These are phyloP conservation scores for Fissipunctia ypsillon DNA, from an alignment of 2,888 invertebrate species.

Conservation along the genomic window DNA sequence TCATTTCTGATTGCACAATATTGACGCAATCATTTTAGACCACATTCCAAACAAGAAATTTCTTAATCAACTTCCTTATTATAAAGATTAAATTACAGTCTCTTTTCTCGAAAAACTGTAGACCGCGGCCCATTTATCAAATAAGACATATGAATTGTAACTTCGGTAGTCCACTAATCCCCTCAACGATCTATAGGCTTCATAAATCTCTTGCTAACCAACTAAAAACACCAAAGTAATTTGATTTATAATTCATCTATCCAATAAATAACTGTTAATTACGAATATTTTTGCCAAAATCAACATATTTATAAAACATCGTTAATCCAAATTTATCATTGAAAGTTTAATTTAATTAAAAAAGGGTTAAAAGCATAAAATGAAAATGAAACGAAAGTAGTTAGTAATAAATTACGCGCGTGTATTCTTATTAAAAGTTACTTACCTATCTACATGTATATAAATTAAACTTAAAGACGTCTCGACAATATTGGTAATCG, in stretches of 20 bases:
- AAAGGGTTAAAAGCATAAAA: conserved; percentile 68
- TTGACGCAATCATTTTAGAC: conserved; percentile 45
- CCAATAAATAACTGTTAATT: conserved; percentile 60
- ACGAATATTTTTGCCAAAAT: conserved; percentile 56
- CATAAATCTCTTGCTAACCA: conserved; percentile 60
- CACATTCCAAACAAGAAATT: conserved; percentile 50
- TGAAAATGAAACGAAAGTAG: conserved; percentile 77
- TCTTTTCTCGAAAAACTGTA: conserved; percentile 36
- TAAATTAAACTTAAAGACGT: conserved; percentile 69
- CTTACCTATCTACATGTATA: conserved; percentile 79
- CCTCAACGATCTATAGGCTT: conserved; percentile 49
- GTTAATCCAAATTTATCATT: conserved; percentile 63
- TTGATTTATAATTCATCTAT: conserved; percentile 56
- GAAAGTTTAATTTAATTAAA: conserved; percentile 61
- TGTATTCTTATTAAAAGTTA: conserved; percentile 83
- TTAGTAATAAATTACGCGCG: conserved; percentile 79
- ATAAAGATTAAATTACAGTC: conserved; percentile 45
- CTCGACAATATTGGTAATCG: conserved; percentile 60
- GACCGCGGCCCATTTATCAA: conserved; percentile 48
- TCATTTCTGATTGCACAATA: conserved; percentile 44
- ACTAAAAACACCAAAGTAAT: conserved; percentile 42
- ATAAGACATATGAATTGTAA: conserved; percentile 51
- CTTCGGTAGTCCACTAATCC: conserved; percentile 62
- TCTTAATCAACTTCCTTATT: conserved; percentile 53
- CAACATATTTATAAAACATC: conserved; percentile 63